Evolutionary conservation across 2,888 invertebrate genomes (phyloP), one percentile per base, ranked within the genome.

Genomic region (Mythimna lalbum): DNA sequence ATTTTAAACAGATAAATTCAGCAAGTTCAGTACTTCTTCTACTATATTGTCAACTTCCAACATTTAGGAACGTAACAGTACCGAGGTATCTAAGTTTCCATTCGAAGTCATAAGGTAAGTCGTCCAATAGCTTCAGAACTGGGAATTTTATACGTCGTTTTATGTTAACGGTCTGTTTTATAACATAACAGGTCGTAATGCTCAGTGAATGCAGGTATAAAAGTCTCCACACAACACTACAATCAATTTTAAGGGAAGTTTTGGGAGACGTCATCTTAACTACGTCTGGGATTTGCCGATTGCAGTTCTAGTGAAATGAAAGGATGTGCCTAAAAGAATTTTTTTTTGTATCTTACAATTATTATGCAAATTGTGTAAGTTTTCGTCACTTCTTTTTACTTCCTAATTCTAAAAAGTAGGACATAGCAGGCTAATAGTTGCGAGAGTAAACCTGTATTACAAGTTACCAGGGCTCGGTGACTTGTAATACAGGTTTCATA

Each of bases 121-220:
- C 52, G 52, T 63, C 53, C 71, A 65, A 81, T 71, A 63, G 39
- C 62, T 68, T 33, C 64, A 49, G 62, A 68, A 71, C 61, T 59
- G 64, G 36, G 66, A 62, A 65, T 63, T 79, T 79, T 81, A 79
- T 81, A 78, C 59, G 82, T 63, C 78, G 31, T 81, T 79, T 77
- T 68, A 81, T 65, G 78, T 68, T 78, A 77, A 79, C 50, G 82
- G 59, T 43, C 72, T 65, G 64, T 81, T 79, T 79, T 79, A 81
- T 81, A 65, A 71, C 72, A 71, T 71, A 68, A 68, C 67, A 68
- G 67, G 50, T 67, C 82, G 64, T 79, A 77, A 77, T 62, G 64
- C 55, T 67, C 64, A 65, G 21, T 71, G 64, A 71, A 57, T 62
- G 39, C 62, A 76, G 78, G 47, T 77, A 67, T 81, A 76, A 76